Conservation (phyloP, 1,140 invertebrate species). For the Drosophila virilis region DNA sequence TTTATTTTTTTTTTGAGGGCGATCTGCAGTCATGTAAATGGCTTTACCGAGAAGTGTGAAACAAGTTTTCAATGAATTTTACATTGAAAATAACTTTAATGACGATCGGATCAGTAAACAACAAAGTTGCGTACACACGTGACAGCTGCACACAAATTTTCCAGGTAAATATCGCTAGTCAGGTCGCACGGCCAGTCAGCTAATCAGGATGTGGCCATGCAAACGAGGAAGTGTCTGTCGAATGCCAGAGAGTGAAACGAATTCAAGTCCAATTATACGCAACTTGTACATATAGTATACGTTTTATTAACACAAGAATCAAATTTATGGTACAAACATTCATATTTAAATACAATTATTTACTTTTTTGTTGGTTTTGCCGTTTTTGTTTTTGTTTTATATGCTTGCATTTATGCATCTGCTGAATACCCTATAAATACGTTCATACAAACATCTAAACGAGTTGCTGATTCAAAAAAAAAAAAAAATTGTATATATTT, state of each 20-base stretch:
- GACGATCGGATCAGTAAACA: too few species aligned
- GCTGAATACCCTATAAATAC: slow-evolving; percentile 49
- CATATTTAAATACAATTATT: slow-evolving; percentile 65
- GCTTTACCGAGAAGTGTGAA: too few species aligned
- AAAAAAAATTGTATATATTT: slow-evolving; percentile 34
- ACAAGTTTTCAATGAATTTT: too few species aligned
- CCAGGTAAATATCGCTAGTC: background rate
- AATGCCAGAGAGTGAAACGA: slow-evolving; percentile 7
- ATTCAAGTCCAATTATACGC: slow-evolving; percentile 7
- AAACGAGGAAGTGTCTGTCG: background rate
- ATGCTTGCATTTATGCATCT: slow-evolving; percentile 18
- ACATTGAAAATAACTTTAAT: too few species aligned
- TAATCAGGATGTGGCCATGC: background rate
- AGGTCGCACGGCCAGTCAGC: background rate
- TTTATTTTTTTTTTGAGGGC: too few species aligned
- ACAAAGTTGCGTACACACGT: too few species aligned
- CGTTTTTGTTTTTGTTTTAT: background rate
- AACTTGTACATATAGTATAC: slow-evolving; percentile 46
- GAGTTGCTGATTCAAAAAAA: slow-evolving; percentile 13
- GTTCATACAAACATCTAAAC: slow-evolving; percentile 19
- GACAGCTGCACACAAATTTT: too few species aligned
- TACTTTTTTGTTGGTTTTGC: slow-evolving; percentile 9
- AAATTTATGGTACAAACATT: slow-evolving; percentile 68
- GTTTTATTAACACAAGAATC: slow-evolving; percentile 72
- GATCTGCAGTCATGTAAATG: too few species aligned